Conservation (phyloP, 2,113 vertebrate genomes). For the Crotalus horridus region DNA sequence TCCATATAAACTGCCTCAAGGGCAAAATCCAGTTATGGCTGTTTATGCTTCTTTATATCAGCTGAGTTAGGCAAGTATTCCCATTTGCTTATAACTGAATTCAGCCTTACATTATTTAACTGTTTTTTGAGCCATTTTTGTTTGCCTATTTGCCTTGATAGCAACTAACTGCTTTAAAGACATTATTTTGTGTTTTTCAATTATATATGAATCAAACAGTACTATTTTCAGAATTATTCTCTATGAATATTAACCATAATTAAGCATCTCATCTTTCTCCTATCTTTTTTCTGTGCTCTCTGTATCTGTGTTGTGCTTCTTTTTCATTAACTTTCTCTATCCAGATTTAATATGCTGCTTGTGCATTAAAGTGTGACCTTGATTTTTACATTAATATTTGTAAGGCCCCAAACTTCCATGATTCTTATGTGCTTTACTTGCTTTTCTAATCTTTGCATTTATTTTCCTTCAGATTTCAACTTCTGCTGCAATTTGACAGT, state of each 20-base stretch:
- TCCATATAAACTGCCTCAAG: background rate
- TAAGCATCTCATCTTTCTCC: background rate
- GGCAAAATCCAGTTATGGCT: background rate
- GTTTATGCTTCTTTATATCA: background rate
- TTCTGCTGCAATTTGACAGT: conserved; percentile 73
- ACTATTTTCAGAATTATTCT: background rate
- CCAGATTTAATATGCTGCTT: background rate
- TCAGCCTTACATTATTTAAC: background rate
- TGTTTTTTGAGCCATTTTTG: background rate
- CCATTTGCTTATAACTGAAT: background rate
- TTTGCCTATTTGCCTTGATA: background rate
- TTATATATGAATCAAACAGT: conserved; percentile 20
- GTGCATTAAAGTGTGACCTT: conserved; percentile 29
- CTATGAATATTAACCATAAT: conserved; percentile 18
- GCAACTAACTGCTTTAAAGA: background rate
- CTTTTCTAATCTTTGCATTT: conserved; percentile 75
- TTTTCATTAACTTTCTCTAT: conserved; percentile 23
- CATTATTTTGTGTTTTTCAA: background rate
- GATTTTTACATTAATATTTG: conserved; percentile 30
- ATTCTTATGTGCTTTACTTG: conserved; percentile 59
- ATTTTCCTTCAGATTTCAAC: conserved; percentile 77
- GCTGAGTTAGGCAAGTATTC: background rate
- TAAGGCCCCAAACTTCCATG: conserved; percentile 39
- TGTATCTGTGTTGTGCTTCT: conserved; percentile 21
- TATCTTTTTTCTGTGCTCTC: background rate